A percentile compares a stretch with the other conserved stretches of the same genome.
phyloP scores from a whole-genome alignment of 2,888 invertebrate species.

The Drosophila stalkeri region DNA sequence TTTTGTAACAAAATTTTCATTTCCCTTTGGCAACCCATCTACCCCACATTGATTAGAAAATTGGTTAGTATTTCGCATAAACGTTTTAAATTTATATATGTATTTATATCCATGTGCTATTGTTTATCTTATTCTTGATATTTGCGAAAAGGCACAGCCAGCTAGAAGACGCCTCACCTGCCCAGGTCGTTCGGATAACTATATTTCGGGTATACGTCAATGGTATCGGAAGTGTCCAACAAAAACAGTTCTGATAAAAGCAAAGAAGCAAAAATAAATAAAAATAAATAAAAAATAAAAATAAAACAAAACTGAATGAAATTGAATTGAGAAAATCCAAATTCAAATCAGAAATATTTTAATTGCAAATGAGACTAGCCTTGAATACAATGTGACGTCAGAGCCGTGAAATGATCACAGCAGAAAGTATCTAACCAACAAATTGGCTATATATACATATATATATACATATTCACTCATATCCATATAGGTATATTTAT shows the following conservation, averaged over 20 bases:
- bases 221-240: slow-evolving; percentile 77
- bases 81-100: slow-evolving; percentile 17
- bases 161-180: slow-evolving; percentile 49
- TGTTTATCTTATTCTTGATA: slow-evolving; percentile 60
- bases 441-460: not conserved
- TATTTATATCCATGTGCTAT: slow-evolving; percentile 26
- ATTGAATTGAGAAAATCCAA: slow-evolving; percentile 45
- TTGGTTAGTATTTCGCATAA: slow-evolving; percentile 6
- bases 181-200: slow-evolving; percentile 7
- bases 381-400: slow-evolving; percentile 69
- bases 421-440: slow-evolving; percentile 10
- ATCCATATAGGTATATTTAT: not conserved
- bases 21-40: not conserved
- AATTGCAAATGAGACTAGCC: slow-evolving; percentile 69
- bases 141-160: slow-evolving; percentile 36
- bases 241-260: slow-evolving; percentile 60
- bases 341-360: slow-evolving; percentile 56
- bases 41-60: slow-evolving; percentile 3
- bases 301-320: slow-evolving; percentile 55
- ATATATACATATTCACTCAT: not conserved
- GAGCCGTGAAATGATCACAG: slow-evolving; percentile 19
- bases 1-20: not conserved
- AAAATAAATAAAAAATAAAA: not conserved
- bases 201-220: slow-evolving; percentile 61
- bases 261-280: slow-evolving; percentile 19